A percentile compares a stretch with the other conserved stretches of the same genome.
phyloP scores from a whole-genome alignment of 2,888 invertebrate species.

The Drosophila quinaria region DNA sequence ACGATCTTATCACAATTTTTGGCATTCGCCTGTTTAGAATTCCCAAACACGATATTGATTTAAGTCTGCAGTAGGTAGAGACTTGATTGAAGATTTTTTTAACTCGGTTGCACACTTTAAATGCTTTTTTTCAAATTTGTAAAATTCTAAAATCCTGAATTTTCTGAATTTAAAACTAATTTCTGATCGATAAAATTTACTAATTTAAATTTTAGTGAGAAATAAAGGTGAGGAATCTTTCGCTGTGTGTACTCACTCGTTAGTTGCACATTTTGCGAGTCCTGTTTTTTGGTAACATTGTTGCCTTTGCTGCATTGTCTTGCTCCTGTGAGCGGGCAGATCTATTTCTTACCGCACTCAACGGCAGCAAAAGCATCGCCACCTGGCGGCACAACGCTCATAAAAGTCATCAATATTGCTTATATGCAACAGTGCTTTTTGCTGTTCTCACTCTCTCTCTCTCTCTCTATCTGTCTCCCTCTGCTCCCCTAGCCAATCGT shows the following conservation, averaged over 20 bases:
- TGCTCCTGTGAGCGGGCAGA: conserved; percentile 2
- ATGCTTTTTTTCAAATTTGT: too few relatives aligned
- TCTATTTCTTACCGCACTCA: conserved; percentile 8
- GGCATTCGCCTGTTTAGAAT: too few relatives aligned
- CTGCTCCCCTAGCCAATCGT: conserved; percentile 23
- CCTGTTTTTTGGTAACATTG: conserved; percentile 51
- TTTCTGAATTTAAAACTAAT: too few relatives aligned
- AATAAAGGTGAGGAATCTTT: too few relatives aligned
- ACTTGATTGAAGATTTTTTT: too few relatives aligned
- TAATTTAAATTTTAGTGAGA: too few relatives aligned
- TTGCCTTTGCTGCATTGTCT: conserved; percentile 41
- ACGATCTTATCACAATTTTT: too few relatives aligned
- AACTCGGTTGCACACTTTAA: too few relatives aligned
- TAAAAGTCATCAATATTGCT: conserved; percentile 78
- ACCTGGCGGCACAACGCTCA: conserved; percentile 57
- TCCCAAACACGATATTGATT: too few relatives aligned
- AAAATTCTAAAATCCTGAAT: too few relatives aligned
- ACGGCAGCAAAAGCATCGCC: conserved; percentile 25
- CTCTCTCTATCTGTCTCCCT: conserved; percentile 8
- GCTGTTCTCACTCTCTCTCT: conserved; percentile 1
- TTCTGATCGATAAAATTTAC: too few relatives aligned
- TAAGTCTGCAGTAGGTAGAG: too few relatives aligned
- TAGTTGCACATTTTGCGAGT: conserved; percentile 65
- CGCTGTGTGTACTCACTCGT: conserved; percentile 49
- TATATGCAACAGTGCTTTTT: conserved; percentile 69